Base-by-base conservation (phyloP, 2,888 invertebrate species). In the Thera britannica region DNA sequence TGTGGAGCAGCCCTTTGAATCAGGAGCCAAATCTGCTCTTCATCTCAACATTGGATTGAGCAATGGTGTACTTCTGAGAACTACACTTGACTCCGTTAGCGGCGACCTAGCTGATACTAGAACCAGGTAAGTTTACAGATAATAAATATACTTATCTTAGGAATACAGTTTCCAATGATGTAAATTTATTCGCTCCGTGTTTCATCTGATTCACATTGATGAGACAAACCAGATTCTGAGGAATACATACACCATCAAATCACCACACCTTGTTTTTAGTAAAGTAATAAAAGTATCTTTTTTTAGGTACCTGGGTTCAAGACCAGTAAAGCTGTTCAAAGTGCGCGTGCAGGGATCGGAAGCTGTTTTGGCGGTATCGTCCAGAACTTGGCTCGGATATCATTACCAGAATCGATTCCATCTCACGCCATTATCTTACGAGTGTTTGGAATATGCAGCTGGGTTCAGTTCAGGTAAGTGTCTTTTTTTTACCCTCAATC, bases 321-420 rank as follows among this genome's bases (percentile, higher is more conserved):
- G 98, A 61, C 98, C 99, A 0, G 99, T 99, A 0, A 99, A 99
- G 88, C 94, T 99, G 3, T 99, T 99, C 89, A 96, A 98, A 83
- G 99, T 99, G 66, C 95, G 96, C 72, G 99, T 99, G 95, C 99
- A 99, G 84, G 98, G 98, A 11, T 96, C 97, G 8, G 99, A 99
- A 89, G 98, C 99, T 0, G 99, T 99, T 0, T 91, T 99, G 46
- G 99, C 99, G 0, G 98, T 99, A 95, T 99, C 99, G 0, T 99
- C 98, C 76, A 95, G 99, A 75, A 98, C 99, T 0, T 99, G 99
- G 99, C 94, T 99, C 36, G 98, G 99, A 82, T 99, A 99, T 86
- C 98, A 98, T 82, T 99, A 99, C 88, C 99, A 99, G 89, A 99
- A 98, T 90, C 95, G 98, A 62, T 98, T 98, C 82, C 99, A 99